Evolutionary conservation across 2,113 vertebrate genomes (phyloP), one percentile per base, ranked within the genome.

Genomic region (Dinomys branickii): DNA sequence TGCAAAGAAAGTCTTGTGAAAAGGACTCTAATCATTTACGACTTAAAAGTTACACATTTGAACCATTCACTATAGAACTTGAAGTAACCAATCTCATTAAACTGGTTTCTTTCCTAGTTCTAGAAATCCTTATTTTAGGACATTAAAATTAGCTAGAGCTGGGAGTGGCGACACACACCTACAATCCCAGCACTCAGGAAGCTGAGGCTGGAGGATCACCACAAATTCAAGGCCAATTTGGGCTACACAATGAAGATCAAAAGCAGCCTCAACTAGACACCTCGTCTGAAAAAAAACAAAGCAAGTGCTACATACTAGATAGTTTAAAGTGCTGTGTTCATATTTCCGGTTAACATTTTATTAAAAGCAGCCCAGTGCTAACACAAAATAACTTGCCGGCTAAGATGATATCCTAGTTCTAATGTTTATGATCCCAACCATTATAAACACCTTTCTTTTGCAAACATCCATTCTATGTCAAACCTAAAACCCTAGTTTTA

Each of bases 21-120:
- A 96, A 94, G 16, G 50, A 44, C 44, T 90, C 44, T n/a, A n/a
- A 90, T 38, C 12, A 85, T 13, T 88, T 90, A 94, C 86, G 3
- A 61, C 41, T 73, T 11, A 6, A 5, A 35, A 44, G n/a, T 63
- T 61, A 63, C 0, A 81, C 10, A 78, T 61, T 35, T 93, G 85
- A 69, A 85, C 8, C 30, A 81, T 93, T 75, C 38, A 38, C 56
- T 59, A 58, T 65, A 85, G 54, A 89, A 92, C 22, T 94, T 91
- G 61, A 63, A 58, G 17, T 38, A 87, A 92, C 20, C 35, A 83
- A 89, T 41, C 9, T 63, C 7, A 2, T 83, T 50, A 50, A 52
- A 44, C 22, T 22, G 35, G 47, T 84, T 47, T 88, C 87, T 61
- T 54, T 33, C 6, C 38, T 94, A 92, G 12, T 63, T 81, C 63